Evolutionary conservation across 2,888 invertebrate species (phyloP), one percentile per base, ranked within the genome.

Genomic region (Automeris io): DNA sequence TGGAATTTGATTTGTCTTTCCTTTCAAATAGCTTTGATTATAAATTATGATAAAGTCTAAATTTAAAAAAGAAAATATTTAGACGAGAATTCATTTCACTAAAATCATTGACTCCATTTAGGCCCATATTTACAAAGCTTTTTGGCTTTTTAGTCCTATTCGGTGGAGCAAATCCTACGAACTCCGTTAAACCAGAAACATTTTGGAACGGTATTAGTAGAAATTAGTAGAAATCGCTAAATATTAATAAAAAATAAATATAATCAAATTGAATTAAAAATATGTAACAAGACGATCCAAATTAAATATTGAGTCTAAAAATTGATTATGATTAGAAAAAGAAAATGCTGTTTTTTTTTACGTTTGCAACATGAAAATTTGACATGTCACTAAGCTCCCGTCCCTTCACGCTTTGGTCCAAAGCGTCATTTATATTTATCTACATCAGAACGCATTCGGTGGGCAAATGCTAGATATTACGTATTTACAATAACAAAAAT

Each of bases 61-160:
- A 11, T 19, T 34, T 34, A 23, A 24, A 13, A 25, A 9, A 32
- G 34, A 39, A 40, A 35, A 34, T n/a, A 22, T 31, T 11, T 21
- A 29, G 29, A 18, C 32, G 32, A 37, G 8, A 31, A 31, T 18
- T 16, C 11, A 25, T 37, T 45, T 43, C 44, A 49, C 49, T 29
- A 40, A 40, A 37, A 33, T 18, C 39, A 39, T 29, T 22, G 41
- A 43, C 48, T 54, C 51, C 47, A 52, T 50, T 45, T 49, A 60
- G 69, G 74, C 71, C 70, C 48, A 53, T 75, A 82, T 82, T 46
- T 81, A 82, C 82, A 82, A 78, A 80, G 79, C 78, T 60, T 77
- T 82, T 83, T 83, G 81, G 81, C 79, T 73, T 71, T 65, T 70
- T 67, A 68, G 63, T 76, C 65, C 65, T 72, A 72, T 61, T 77